These are phyloP conservation scores for Diplodus sargus DNA, from an alignment of 2,797 vertebrate genomes.

Conservation along the genomic window DNA sequence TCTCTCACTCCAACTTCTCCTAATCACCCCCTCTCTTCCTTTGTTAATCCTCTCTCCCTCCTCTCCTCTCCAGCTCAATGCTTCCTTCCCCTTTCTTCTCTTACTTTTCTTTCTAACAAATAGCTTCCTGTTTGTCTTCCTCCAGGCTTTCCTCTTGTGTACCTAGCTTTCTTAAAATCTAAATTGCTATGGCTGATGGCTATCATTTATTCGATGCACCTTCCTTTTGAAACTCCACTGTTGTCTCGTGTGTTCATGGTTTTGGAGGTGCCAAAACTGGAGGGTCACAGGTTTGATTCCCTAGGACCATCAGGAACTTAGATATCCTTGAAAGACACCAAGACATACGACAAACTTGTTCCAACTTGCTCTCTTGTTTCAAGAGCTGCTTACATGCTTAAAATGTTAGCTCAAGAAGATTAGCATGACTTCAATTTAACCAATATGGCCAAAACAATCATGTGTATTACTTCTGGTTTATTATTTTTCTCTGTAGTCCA, in stretches of 20 bases:
- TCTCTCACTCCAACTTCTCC: conserved; percentile 6
- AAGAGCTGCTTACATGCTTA: conserved; percentile 9
- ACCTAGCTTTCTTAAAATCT: background rate
- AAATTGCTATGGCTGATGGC: no score
- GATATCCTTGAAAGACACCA: conserved; percentile 42
- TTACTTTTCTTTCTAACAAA: conserved; percentile 43
- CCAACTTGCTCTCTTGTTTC: conserved; percentile 22
- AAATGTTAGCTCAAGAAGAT: background rate
- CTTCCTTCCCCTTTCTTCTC: conserved; percentile 32
- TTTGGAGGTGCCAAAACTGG: background rate
- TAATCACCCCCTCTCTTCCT: conserved; percentile 21
- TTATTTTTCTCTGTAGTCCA: background rate
- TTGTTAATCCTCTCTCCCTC: conserved; percentile 15
- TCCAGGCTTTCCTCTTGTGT: conserved; percentile 13
- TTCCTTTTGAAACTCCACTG: background rate
- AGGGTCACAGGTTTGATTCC: conserved; percentile 32
- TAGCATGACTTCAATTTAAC: background rate
- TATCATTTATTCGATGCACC: conserved; percentile 15
- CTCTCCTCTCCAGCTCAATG: background rate
- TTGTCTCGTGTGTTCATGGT: background rate
- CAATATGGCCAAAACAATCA: background rate
- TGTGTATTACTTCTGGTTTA: no score
- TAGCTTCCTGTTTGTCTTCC: conserved; percentile 38
- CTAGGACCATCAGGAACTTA: conserved; percentile 33
- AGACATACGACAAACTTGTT: conserved; percentile 9